Base-by-base conservation (phyloP, 2,797 vertebrate genomes). In the Avahi laniger region DNA sequence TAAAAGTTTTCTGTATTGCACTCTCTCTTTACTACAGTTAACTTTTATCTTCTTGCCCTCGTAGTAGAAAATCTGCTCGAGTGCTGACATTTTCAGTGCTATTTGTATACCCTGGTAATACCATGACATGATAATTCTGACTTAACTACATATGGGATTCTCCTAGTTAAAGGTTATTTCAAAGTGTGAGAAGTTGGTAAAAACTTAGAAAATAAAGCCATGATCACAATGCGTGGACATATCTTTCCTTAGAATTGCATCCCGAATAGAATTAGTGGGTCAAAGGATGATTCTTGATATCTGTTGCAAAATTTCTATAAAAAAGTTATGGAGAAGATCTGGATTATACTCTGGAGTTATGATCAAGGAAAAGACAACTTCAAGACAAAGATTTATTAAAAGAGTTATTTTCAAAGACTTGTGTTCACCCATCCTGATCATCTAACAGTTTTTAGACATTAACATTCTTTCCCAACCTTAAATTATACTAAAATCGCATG, bases 71-170 rank as follows among this genome's bases (percentile, higher is more conserved):
- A 93, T 95, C 86, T 96, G 89, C 78, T 96, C 89, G 80, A 96
- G 41, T 43, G 75, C 96, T 97, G 96, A 92, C 96, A 98, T 97
- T 98, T 98, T 87, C 93, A 73, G 76, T 93, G 96, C 97, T 97
- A 96, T 97, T 97, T 97, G 96, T 97, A 97, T 94, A 95, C 65
- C 69, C 82, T 97, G 89, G 94, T 97, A 97, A 97, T 96, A 95
- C 95, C 89, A 92, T 96, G 96, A 89, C 91, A 70, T 96, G 95
- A 89, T 97, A 97, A 97, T 97, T 97, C 97, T 93, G 91, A 97
- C 95, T 97, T 94, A 96, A 93, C 94, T 76, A 95, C 93, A 95
- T 95, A 97, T 96, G 97, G 83, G 89, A 72, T 88, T 97, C 84
- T 97, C 54, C 91, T 84, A 93, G 79, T 91, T 94, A 97, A 98